Base-by-base conservation (phyloP, 37 sponge, comb jelly and placozoan species). In the Lycopodina hypogea region DNA sequence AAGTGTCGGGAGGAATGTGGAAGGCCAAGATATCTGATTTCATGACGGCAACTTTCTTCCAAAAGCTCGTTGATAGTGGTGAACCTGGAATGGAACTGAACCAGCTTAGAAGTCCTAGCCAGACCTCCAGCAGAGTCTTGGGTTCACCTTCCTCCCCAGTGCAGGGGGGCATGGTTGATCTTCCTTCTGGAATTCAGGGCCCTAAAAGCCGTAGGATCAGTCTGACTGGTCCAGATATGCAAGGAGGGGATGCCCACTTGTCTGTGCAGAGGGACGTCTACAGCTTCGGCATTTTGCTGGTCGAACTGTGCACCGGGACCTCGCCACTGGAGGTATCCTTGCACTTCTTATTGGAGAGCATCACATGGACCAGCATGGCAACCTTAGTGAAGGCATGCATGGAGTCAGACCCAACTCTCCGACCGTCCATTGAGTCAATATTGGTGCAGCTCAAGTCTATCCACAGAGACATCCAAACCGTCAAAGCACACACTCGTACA, bases 1-100 rank as follows among this genome's bases (percentile, higher is more conserved):
- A 83, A 15, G 40, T 22, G 8, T 29, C 41, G 8, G 80, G 81
- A 7, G 35, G 37, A 3, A 37, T 50, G 4, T 83, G 86, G 90
- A 74, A 56, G 50, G 90, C 93, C 38, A 93, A 93, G 59, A 76
- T 93, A n/a, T 81, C 69, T 12, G 89, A 89, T 66, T 93, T 79
- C 65, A 86, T 89, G 63, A 85, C 93, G 22, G 84, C 90, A 42
- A 86, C 82, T 33, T 86, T 85, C 72, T 71, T 75, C 26, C 76
- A 84, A 18, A 56, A 60, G 26, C 26, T 70, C 11, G 17, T 57
- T 1, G 59, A 77, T 7, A 68, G 67, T 24, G 32, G 23, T 21
- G 67, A 78, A 1, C 21, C 23, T 68, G 61, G 38, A 21, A 41
- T 22, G 12, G 50, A 41, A 0, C 0, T 42, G 56, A 60, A 38